Conservation (phyloP, 2,888 invertebrate genomes). For the Argynnis bischoffii region DNA sequence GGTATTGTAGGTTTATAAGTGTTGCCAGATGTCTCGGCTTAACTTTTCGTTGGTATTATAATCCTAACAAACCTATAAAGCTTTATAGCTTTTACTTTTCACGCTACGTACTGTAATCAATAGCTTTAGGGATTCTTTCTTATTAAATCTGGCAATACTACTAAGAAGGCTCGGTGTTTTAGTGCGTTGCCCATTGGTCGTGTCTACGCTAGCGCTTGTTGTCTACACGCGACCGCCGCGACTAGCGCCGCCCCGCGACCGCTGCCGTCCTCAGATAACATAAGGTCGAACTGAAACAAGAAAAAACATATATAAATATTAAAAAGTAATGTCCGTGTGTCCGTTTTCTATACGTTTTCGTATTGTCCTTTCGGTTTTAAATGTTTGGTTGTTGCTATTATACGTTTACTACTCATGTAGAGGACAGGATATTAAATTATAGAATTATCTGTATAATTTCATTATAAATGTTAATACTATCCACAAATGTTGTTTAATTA, state of each 20-base stretch:
- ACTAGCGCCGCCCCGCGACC: constrained; percentile 98
- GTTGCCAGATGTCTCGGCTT: constrained; percentile 36
- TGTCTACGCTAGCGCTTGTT: constrained; percentile 45
- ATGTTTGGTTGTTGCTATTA: background rate
- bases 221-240: constrained; percentile 93
- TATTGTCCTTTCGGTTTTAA: background rate
- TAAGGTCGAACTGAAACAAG: constrained; percentile 90
- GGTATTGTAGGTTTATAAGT: constrained; percentile 24
- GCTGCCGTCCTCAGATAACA: constrained; percentile 97
- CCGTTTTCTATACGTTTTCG: too few relatives aligned
- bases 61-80: background rate
- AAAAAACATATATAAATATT: constrained; percentile 13
- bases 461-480: too few relatives aligned
- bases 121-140: background rate
- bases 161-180: background rate
- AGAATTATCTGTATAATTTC: too few relatives aligned
- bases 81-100: background rate
- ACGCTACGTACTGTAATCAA: background rate
- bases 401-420: too few relatives aligned
- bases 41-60: background rate
- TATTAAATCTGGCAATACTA: constrained; percentile 4
- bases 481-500: too few relatives aligned
- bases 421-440: too few relatives aligned
- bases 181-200: constrained; percentile 14
- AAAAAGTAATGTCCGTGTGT: too few relatives aligned